These are phyloP conservation scores for Ptychobarbus kaznakovi DNA, from an alignment of 2,797 vertebrate genomes.

Conservation along the genomic window DNA sequence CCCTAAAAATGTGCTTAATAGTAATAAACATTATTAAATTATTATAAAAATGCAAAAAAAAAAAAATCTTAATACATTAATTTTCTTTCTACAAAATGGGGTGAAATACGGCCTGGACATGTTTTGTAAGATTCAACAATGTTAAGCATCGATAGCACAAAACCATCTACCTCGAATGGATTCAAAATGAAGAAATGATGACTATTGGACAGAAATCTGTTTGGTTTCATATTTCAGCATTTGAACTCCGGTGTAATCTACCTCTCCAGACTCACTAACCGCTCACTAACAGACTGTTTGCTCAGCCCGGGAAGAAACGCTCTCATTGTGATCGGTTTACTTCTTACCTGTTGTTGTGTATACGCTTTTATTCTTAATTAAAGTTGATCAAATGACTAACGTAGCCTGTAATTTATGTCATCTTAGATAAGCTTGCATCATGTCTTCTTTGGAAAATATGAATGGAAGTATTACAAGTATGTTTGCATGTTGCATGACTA, in stretches of 20 bases:
- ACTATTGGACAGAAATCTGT: background rate
- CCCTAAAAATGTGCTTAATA: background rate
- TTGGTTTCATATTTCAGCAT: background rate
- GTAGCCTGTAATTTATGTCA: slow-evolving; percentile 28
- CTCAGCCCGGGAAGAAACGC: slow-evolving; percentile 15
- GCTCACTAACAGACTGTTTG: slow-evolving; percentile 22
- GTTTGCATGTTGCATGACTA: background rate
- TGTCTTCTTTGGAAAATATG: background rate
- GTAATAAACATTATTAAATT: background rate
- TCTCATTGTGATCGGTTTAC: slow-evolving; percentile 41
- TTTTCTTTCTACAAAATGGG: no score
- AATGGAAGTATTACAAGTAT: background rate
- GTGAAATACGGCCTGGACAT: background rate
- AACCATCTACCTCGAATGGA: slow-evolving; percentile 44
- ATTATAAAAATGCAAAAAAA: no score
- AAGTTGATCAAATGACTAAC: slow-evolving; percentile 17
- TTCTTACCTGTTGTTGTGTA: slow-evolving; percentile 31
- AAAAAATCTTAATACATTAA: background rate
- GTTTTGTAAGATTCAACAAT: background rate
- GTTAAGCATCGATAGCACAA: slow-evolving; percentile 17
- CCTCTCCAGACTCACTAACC: slow-evolving; percentile 26
- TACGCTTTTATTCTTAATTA: slow-evolving; percentile 33
- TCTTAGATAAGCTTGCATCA: background rate
- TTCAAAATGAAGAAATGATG: background rate
- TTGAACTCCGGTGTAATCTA: slow-evolving; percentile 45